phyloP scores from a whole-genome alignment of 2,113 vertebrate genomes.

The Pseudopipra pipra region DNA sequence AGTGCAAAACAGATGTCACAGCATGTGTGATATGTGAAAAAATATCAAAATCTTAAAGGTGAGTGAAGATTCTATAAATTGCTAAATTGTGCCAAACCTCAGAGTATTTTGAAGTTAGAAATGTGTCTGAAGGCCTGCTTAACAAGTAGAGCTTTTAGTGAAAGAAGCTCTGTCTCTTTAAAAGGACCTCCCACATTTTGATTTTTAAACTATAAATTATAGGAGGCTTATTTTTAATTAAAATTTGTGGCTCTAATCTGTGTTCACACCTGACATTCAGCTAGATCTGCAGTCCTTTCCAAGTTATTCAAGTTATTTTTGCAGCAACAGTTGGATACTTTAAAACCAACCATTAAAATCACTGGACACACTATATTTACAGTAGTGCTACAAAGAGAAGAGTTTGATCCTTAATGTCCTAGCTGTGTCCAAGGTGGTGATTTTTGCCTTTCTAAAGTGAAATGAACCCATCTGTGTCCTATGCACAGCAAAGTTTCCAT shows the following conservation, averaged over 20 bases:
- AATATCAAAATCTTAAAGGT: slow-evolving; percentile 13
- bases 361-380: background rate
- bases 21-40: background rate
- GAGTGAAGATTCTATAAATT: background rate
- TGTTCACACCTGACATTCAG: background rate
- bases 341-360: background rate
- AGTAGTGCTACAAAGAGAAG: background rate
- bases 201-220: background rate
- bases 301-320: background rate
- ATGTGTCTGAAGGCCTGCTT: background rate
- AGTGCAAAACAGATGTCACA: slow-evolving; percentile 24
- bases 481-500: background rate
- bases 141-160: background rate
- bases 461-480: background rate
- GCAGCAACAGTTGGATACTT: background rate
- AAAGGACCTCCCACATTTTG: background rate
- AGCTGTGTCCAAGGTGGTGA: background rate
- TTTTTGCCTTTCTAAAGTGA: background rate
- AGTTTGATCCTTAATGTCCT: background rate
- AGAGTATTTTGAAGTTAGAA: background rate
- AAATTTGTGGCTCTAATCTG: background rate
- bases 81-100: background rate
- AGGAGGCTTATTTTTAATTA: background rate
- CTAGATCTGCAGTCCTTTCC: background rate
- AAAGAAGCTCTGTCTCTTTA: background rate